Evolutionary conservation across 2,797 vertebrate species (phyloP), one percentile per base, ranked within the genome.

Genomic region (Erethizon dorsatum): DNA sequence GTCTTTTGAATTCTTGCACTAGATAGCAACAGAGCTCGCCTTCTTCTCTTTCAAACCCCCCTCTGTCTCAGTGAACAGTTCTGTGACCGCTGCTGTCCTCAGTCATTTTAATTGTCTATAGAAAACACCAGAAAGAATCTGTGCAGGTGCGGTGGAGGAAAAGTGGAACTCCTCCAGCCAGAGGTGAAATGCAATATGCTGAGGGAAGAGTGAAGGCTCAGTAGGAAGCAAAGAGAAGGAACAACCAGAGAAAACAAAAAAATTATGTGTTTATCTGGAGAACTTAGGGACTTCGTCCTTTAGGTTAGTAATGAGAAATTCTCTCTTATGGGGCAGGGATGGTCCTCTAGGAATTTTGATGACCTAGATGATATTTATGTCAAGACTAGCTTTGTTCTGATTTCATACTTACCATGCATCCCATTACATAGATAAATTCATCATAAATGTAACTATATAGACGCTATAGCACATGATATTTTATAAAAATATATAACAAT

Each of bases 361-460:
- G 56, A 31, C 18, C 17, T 73, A 54, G n/a, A 75, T 88, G 56
- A 24, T 69, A n/a, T 87, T 91, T 94, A 63, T 79, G 14, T 65
- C 69, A 91, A 61, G 14, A 94, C 2, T 69, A 86, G 15, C 17
- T 85, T 83, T 67, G 56, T 80, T 69, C 69, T 85, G n/a, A 92
- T 75, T 83, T 82, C 80, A 90, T 57, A 52, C 2, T 82, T 67
- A 71, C 15, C 3, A n/a, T 41, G 52, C 37, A 41, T 41, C 8
- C 26, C 57, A 88, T 85, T 82, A 88, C 14, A 73, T 31, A 59
- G n/a, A 79, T 45, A 88, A 31, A 83, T n/a, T 65, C 9, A 87
- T 17, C 13, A 20, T 13, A 59, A 69, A 52, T 28, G 41, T 18
- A 94, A 69, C n/a, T 37, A 14, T 59, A 41, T 78, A 63, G 47